phyloP scores from a whole-genome alignment of 2,797 vertebrate species.

The Rhincodon typus region DNA sequence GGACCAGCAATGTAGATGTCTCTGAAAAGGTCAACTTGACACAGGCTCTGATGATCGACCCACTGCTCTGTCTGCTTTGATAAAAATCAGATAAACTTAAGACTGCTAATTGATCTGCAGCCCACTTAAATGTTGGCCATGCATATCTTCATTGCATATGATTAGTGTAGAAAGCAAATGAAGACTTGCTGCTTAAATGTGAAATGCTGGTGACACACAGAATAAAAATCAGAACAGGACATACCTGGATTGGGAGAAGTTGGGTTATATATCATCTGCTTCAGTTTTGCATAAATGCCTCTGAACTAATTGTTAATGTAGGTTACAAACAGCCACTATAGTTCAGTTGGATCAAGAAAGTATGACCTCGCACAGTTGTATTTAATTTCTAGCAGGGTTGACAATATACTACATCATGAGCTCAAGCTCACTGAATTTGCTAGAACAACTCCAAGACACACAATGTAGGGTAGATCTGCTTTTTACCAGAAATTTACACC shows the following conservation, averaged over 20 bases:
- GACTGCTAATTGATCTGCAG: slow-evolving; percentile 96
- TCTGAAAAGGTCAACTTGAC: slow-evolving; percentile 99
- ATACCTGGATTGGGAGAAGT: slow-evolving; percentile 47
- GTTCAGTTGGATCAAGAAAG: slow-evolving; percentile 47
- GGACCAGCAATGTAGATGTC: slow-evolving; percentile 78
- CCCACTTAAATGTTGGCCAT: slow-evolving; percentile 97
- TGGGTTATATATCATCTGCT: slow-evolving; percentile 48
- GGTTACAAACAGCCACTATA: slow-evolving; percentile 58
- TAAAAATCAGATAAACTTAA: slow-evolving; percentile 99
- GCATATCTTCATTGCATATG: slow-evolving; percentile 80
- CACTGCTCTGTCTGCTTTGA: slow-evolving; percentile 93
- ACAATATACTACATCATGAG: slow-evolving; percentile 53
- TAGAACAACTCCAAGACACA: slow-evolving; percentile 53
- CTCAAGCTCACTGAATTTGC: slow-evolving; percentile 51
- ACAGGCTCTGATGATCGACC: slow-evolving; percentile 96
- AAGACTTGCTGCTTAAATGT: slow-evolving; percentile 59
- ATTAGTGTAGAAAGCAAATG: slow-evolving; percentile 71
- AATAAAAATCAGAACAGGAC: slow-evolving; percentile 57
- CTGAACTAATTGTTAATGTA: slow-evolving; percentile 58
- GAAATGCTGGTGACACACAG: slow-evolving; percentile 57
- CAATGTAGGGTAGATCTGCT: slow-evolving; percentile 59
- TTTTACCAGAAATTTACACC: slow-evolving; percentile 65
- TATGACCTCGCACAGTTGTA: slow-evolving; percentile 47
- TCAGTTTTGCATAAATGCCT: slow-evolving; percentile 56
- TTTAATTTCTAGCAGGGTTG: slow-evolving; percentile 53